These are phyloP conservation scores for Anguilla megastoma DNA, from an alignment of 2,797 vertebrate genomes.

Conservation along the genomic window DNA sequence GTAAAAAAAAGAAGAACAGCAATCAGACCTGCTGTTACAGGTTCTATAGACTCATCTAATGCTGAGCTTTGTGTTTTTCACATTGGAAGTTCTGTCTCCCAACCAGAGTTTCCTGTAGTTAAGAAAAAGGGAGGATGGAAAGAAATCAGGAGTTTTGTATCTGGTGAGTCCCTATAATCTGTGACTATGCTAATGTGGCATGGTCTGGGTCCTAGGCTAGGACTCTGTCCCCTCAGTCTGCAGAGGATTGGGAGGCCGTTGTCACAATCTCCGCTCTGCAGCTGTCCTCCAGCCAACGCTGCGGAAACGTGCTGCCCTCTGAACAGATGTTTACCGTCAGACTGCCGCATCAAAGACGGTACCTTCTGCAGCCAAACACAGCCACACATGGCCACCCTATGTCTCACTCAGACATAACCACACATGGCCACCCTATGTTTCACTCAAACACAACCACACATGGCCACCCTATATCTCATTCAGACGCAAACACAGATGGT, in stretches of 20 bases:
- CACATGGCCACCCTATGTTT: neutral
- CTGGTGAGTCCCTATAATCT: no score
- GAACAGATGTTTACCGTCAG: constrained; percentile 81
- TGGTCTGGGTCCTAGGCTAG: neutral
- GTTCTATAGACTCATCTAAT: no score
- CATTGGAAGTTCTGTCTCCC: neutral
- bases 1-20: neutral
- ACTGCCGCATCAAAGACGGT: constrained; percentile 80
- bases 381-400: neutral
- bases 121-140: no score
- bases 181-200: neutral
- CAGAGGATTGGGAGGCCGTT: constrained; percentile 86
- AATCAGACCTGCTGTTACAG: no score
- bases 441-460: neutral
- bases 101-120: no score
- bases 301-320: constrained; percentile 82
- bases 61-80: no score
- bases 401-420: no score
- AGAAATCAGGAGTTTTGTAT: no score
- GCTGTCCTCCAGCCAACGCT: constrained; percentile 79
- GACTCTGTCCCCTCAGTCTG: constrained; percentile 65
- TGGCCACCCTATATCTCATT: neutral
- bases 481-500: no score
- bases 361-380: constrained; percentile 29
- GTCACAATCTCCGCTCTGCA: constrained; percentile 74